phyloP scores from a whole-genome alignment of 2,888 invertebrate genomes.

The Anaspis maculata region DNA sequence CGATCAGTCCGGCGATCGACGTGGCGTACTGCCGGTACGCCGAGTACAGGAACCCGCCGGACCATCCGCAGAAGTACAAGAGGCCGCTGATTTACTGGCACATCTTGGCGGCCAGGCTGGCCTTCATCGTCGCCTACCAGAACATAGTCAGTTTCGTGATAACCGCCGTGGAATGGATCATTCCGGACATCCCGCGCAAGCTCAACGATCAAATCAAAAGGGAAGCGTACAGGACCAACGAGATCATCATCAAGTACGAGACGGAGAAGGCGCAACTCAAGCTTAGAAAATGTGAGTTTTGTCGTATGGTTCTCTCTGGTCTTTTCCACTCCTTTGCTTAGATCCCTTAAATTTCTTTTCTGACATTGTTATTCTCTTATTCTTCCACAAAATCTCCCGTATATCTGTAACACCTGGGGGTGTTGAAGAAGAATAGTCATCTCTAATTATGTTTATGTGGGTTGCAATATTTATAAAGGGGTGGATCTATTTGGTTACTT shows the following conservation, averaged over 20 bases:
- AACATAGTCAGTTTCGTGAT: constrained; percentile 67
- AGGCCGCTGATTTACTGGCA: constrained; percentile 65
- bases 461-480: too few species aligned
- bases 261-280: too few species aligned
- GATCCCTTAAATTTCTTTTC: too few species aligned
- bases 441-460: too few species aligned
- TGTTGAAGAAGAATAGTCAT: too few species aligned
- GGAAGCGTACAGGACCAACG: constrained; percentile 64
- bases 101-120: constrained; percentile 61
- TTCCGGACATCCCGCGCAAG: constrained; percentile 67
- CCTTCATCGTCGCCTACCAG: constrained; percentile 72
- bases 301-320: too few species aligned
- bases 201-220: constrained; percentile 62
- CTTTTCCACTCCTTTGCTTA: too few species aligned
- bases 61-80: constrained; percentile 46
- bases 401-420: too few species aligned
- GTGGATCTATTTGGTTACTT: too few species aligned
- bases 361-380: too few species aligned
- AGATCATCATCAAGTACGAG: constrained; percentile 66
- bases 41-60: constrained; percentile 59
- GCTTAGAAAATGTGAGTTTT: too few species aligned
- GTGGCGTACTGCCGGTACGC: constrained; percentile 52
- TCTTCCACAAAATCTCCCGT: too few species aligned
- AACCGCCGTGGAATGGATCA: constrained; percentile 64
- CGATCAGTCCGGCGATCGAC: constrained; percentile 27